phyloP scores from a whole-genome alignment of 2,888 invertebrate genomes.

The Cephus sareptanus region DNA sequence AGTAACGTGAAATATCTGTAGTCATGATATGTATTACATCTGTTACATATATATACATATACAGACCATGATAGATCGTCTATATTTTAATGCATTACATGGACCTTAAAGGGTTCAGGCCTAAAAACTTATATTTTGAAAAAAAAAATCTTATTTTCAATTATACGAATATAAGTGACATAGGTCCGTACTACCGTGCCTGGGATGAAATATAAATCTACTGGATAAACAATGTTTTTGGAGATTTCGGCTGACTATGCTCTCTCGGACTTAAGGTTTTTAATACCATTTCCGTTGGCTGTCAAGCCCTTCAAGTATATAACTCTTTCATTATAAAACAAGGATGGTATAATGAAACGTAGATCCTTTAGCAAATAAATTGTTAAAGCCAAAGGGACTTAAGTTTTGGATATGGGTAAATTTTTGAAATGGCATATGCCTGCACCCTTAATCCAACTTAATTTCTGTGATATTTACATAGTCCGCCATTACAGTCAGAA shows the following conservation, averaged over 20 bases:
- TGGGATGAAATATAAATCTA: not conserved
- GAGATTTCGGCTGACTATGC: not conserved
- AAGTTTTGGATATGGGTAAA: not conserved
- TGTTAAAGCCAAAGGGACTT: too few species aligned
- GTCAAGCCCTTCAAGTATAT: not conserved
- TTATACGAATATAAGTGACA: not conserved
- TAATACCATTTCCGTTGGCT: not conserved
- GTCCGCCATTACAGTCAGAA: not conserved
- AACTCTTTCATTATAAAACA: not conserved
- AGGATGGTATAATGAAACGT: not conserved
- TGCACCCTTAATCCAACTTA: not conserved
- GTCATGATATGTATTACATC: not conserved
- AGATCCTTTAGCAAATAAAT: not conserved
- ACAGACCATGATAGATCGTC: not conserved
- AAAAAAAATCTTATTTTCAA: not conserved
- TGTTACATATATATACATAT: not conserved
- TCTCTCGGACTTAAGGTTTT: not conserved
- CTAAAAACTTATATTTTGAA: not conserved
- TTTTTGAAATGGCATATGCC: not conserved
- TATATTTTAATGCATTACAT: not conserved
- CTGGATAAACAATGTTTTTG: not conserved
- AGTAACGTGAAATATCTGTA: not conserved
- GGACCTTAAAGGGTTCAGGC: not conserved
- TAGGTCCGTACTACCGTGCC: not conserved
- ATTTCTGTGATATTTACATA: not conserved